Evolutionary conservation across 2,113 vertebrate genomes (phyloP).

Genomic region (Mobula birostris): DNA sequence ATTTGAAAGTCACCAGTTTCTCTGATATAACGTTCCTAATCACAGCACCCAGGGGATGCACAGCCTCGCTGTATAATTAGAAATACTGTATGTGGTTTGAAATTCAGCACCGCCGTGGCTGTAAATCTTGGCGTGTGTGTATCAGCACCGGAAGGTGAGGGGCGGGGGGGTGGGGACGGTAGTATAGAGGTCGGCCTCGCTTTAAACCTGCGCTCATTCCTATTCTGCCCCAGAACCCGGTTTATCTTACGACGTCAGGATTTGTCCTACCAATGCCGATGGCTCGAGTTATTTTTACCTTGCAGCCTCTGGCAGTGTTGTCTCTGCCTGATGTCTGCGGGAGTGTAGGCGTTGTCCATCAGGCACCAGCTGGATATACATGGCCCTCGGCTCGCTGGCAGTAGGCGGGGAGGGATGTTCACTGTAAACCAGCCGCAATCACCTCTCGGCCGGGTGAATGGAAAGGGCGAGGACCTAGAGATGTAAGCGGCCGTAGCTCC

Average conservation of each 20-base stretch:
- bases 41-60: not conserved
- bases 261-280: not conserved
- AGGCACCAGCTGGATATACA: not conserved
- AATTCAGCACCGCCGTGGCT: not conserved
- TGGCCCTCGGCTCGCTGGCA: not conserved
- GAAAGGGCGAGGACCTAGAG: not conserved
- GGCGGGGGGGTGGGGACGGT: too few species aligned
- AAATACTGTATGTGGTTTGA: not conserved
- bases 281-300: conserved; percentile 2
- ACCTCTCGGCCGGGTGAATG: not conserved
- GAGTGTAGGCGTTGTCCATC: not conserved
- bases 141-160: not conserved
- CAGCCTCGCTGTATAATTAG: not conserved
- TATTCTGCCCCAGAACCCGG: not conserved
- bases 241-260: not conserved
- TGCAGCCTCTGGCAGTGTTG: not conserved
- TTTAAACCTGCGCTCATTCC: not conserved
- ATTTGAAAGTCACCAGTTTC: not conserved
- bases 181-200: not conserved
- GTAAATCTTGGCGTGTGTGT: not conserved
- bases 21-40: not conserved
- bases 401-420: not conserved
- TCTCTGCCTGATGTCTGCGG: not conserved
- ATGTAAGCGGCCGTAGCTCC: not conserved
- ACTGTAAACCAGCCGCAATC: not conserved